Conservation (phyloP, 2,888 invertebrate genomes). For the Exephanes ischioxanthus region DNA sequence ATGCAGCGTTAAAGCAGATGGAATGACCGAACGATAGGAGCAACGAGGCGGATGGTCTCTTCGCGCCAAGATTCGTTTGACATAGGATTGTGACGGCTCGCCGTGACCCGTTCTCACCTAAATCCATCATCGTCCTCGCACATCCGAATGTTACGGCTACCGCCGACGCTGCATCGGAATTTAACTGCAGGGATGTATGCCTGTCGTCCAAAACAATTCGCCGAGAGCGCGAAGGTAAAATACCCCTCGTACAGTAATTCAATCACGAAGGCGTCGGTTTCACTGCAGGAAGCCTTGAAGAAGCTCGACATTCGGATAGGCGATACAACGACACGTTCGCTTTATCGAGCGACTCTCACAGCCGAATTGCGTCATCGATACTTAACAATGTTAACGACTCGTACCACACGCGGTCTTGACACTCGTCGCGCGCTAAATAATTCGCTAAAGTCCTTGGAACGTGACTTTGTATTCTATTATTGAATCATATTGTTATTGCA, state of each 20-base stretch:
- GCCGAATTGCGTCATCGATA: constrained; percentile 22
- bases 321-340: neutral
- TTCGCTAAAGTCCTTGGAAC: neutral
- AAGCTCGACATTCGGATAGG: neutral
- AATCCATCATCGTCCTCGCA: constrained; percentile 68
- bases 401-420: neutral
- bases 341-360: neutral
- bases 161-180: constrained; percentile 4
- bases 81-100: constrained; percentile 66
- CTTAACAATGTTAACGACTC: constrained; percentile 19
- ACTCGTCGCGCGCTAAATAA: constrained; percentile 14
- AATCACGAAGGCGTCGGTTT: constrained; percentile 21
- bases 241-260: constrained; percentile 24
- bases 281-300: constrained; percentile 14
- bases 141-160: constrained; percentile 33
- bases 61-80: constrained; percentile 65
- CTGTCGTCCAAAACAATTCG: neutral
- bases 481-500: too few species aligned
- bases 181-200: neutral
- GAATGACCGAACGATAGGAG: constrained; percentile 47
- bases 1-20: constrained; percentile 22
- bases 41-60: constrained; percentile 47
- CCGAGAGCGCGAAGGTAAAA: constrained; percentile 34
- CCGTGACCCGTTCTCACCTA: constrained; percentile 70
- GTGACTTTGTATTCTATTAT: neutral